A percentile compares a stretch with the other conserved stretches of the same genome.
Conservation (phyloP, 2,113 vertebrate genomes). For the Bufo bufo region DNA sequence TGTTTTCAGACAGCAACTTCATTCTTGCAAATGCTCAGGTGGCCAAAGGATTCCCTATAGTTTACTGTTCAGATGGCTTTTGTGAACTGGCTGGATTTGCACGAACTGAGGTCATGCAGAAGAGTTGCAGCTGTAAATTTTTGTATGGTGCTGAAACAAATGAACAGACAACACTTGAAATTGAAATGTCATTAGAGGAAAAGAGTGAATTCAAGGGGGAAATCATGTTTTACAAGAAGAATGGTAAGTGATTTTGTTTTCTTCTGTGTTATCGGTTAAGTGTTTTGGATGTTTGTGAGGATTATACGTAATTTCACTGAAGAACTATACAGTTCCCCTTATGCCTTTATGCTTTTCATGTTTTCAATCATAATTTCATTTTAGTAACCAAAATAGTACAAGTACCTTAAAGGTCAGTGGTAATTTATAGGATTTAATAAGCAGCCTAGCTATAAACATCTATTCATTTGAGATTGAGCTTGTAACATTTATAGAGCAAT, state of each 20-base stretch:
- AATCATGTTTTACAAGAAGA: slow-evolving; percentile 96
- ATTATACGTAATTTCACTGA: not conserved
- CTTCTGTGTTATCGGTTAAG: slow-evolving; percentile 12
- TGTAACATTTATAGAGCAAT: slow-evolving; percentile 34
- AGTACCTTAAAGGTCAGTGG: slow-evolving; percentile 40
- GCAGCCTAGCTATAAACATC: slow-evolving; percentile 7
- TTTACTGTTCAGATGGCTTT: slow-evolving; percentile 99
- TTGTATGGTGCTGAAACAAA: slow-evolving; percentile 91
- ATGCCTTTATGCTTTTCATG: not conserved
- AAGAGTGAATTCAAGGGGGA: slow-evolving; percentile 96
- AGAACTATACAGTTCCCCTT: not conserved
- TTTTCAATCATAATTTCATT: not conserved
- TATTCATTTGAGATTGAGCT: slow-evolving; percentile 7
- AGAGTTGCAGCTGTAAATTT: slow-evolving; percentile 96
- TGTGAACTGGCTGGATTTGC: slow-evolving; percentile 95
- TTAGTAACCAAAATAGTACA: slow-evolving; percentile 3
- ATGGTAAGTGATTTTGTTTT: slow-evolving; percentile 71
- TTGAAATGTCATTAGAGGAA: slow-evolving; percentile 90
- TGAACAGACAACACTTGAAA: slow-evolving; percentile 88
- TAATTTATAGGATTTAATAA: slow-evolving; percentile 33
- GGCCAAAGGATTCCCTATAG: slow-evolving; percentile 94
- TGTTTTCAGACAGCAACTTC: slow-evolving; percentile 93
- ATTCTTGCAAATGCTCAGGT: slow-evolving; percentile 98
- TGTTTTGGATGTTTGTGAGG: slow-evolving; percentile 1
- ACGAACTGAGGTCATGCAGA: slow-evolving; percentile 97